Base-by-base conservation (phyloP, 2,113 vertebrate genomes). In the Callorhinus ursinus region DNA sequence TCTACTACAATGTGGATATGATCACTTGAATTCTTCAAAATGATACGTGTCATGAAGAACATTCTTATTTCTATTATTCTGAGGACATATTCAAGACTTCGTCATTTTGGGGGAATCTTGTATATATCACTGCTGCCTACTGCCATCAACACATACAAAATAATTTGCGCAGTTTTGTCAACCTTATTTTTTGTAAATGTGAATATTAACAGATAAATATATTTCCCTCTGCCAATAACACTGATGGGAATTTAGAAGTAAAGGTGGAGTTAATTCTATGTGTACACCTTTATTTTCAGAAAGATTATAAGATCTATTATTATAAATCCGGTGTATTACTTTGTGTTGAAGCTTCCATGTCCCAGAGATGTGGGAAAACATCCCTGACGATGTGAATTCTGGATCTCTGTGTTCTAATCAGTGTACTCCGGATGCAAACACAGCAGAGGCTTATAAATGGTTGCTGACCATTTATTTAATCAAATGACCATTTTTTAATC, bases 1-100 rank as follows among this genome's bases (percentile, higher is more conserved):
- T 49, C 36, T 57, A 8, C 2, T 8, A 19, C 2, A 0, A 9
- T 12, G 11, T 36, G 6, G 13, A 15, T 71, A 19, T 19, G 8
- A 24, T 19, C 6, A 1, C 69, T 8, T 16, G 74, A 46, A 61
- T 92, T 15, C 42, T 67, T 81, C 26, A 28, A 26, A 61, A 42
- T 2, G 65, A 31, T 6, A 2, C 11, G 53, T 33, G 63, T 22
- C 19, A 9, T 22, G 13, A 33, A 26, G 2, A 7, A 42, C 26
- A 46, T 31, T 26, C 13, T 63, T 65, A 33, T 16, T 51, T 26
- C 31, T 51, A 14, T 51, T 28, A 42, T 49, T 49, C 31, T 67
- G 55, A 71, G 69, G 24, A 49, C 21, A 21, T 33, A 16, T 4
- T 31, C 36, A 12, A 7, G 33, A 18, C 9, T 9, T 9, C 2